These are phyloP conservation scores for Garrulus glandarius DNA, from an alignment of 2,797 vertebrate species.

Conservation along the genomic window DNA sequence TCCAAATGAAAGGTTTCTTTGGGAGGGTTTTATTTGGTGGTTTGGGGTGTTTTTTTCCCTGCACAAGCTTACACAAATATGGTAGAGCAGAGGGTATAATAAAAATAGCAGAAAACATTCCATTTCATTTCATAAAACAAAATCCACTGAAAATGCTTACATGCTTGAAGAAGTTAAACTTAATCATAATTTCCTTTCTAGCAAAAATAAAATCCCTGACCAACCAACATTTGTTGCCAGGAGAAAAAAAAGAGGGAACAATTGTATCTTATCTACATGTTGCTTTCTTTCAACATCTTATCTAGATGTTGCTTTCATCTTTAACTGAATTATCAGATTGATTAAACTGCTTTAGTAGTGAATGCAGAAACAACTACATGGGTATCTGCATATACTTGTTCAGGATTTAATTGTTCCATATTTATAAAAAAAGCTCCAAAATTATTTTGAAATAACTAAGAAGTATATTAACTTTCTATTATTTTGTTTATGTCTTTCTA, in stretches of 20 bases:
- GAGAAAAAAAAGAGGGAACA: not conserved
- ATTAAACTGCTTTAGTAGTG: not conserved
- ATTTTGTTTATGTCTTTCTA: not conserved
- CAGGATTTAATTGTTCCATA: not conserved
- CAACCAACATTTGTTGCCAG: not conserved
- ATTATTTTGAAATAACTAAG: not conserved
- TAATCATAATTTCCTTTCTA: not conserved
- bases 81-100: not conserved
- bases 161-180: constrained; percentile 2
- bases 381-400: not conserved
- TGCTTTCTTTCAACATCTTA: too few species aligned
- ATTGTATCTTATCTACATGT: not conserved
- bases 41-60: not conserved
- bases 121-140: not conserved
- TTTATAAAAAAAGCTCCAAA: not conserved
- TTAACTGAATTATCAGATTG: not conserved
- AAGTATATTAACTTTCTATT: not conserved
- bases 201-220: not conserved
- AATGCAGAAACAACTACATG: not conserved
- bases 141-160: not conserved
- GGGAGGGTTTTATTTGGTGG: not conserved
- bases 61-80: not conserved
- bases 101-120: constrained; percentile 1
- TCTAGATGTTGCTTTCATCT: not conserved
- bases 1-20: not conserved